Evolutionary conservation across 1,140 invertebrate species (phyloP).

Genomic region (Eciton burchellii): DNA sequence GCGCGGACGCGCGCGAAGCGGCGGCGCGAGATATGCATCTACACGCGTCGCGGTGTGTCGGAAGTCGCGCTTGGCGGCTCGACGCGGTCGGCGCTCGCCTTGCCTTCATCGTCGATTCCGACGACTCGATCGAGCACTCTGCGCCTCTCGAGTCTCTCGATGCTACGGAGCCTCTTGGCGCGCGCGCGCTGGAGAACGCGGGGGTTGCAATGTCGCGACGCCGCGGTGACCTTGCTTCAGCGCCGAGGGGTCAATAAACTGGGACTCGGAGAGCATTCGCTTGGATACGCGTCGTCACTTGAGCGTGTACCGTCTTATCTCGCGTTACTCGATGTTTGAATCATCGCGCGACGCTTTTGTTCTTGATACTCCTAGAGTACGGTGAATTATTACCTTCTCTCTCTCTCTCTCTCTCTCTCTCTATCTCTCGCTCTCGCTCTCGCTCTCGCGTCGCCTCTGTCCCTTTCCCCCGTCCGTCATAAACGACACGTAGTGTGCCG

Average conservation of each 20-base stretch:
- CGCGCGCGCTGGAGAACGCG: not conserved
- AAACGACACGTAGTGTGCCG: conserved; percentile 58
- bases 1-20: conserved; percentile 49
- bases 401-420: conserved; percentile 14
- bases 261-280: not conserved
- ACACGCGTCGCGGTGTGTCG: conserved; percentile 38
- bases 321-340: conserved; percentile 40
- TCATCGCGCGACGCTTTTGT: conserved; percentile 39
- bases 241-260: conserved; percentile 36
- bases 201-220: not conserved
- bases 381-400: conserved; percentile 47
- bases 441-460: not conserved
- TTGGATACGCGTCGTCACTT: conserved; percentile 47
- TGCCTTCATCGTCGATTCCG: not conserved
- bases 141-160: too few species aligned
- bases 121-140: too few species aligned
- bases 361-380: conserved; percentile 47
- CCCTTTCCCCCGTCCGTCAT: conserved; percentile 12
- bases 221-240: conserved; percentile 28
- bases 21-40: conserved; percentile 57
- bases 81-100: conserved; percentile 2
- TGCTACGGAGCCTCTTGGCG: too few species aligned
- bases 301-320: conserved; percentile 49
- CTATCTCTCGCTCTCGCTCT: not conserved
- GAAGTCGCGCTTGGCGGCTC: conserved; percentile 47